phyloP scores from a whole-genome alignment of 2,113 vertebrate genomes.

The Rousettus leschenaultii region DNA sequence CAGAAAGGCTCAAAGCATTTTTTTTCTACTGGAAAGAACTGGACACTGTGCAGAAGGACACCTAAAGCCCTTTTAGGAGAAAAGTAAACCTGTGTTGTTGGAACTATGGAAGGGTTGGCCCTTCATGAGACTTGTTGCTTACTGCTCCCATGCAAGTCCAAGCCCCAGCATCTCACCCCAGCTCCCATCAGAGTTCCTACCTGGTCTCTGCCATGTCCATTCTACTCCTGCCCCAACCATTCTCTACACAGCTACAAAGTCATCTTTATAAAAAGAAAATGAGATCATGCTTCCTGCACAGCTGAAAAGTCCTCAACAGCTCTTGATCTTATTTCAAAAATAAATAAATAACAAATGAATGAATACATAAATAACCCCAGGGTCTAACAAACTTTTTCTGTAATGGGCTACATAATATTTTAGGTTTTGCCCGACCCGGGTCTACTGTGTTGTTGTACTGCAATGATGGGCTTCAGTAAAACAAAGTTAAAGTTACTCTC shows the following conservation, averaged over 20 bases:
- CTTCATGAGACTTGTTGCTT: background rate
- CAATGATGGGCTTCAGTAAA: background rate
- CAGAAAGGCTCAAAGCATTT: background rate
- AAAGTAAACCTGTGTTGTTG: background rate
- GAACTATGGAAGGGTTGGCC: background rate
- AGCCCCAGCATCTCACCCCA: background rate
- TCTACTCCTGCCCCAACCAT: too few relatives aligned
- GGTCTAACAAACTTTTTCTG: background rate
- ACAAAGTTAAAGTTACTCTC: background rate
- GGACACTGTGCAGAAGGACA: background rate
- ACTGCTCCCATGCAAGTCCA: fast-evolving
- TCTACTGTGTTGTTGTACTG: background rate
- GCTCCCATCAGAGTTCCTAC: background rate
- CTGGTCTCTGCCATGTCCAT: background rate
- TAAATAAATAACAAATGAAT: background rate
- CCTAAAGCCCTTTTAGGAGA: background rate
- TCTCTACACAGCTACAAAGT: background rate
- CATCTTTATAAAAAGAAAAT: background rate
- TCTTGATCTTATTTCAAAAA: background rate
- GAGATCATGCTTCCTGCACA: background rate
- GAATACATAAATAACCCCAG: too few relatives aligned
- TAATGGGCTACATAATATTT: background rate
- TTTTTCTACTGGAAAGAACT: background rate
- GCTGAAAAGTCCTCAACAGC: background rate
- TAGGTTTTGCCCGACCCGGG: background rate